phyloP scores from a whole-genome alignment of 2,797 vertebrate genomes.

The Squalus acanthias region DNA sequence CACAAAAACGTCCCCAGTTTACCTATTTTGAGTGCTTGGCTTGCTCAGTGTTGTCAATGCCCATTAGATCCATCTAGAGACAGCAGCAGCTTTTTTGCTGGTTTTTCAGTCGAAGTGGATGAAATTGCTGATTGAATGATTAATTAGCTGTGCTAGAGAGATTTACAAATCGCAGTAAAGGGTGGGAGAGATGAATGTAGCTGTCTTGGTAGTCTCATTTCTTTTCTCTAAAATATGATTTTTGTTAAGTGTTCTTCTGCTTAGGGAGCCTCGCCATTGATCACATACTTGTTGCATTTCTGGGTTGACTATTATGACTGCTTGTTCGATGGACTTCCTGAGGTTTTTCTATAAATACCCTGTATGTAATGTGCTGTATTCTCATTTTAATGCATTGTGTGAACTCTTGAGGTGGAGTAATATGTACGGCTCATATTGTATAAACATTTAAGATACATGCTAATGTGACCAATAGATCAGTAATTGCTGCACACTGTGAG shows the following conservation, averaged over 20 bases:
- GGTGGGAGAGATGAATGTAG: not conserved
- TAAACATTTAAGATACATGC: not conserved
- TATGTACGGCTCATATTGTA: not conserved
- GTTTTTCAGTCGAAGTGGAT: not conserved
- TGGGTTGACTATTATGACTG: no score
- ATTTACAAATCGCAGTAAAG: not conserved
- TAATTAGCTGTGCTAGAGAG: not conserved
- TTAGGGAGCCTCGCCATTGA: not conserved
- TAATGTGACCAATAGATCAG: not conserved
- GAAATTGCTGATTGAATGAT: slow-evolving; percentile 21
- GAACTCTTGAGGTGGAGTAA: not conserved
- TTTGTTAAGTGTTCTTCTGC: not conserved
- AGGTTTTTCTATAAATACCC: not conserved
- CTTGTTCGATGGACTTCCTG: not conserved
- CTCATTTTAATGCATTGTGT: not conserved
- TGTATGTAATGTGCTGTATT: not conserved
- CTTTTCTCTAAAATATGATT: slow-evolving; percentile 4
- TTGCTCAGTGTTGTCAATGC: not conserved
- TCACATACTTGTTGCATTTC: not conserved
- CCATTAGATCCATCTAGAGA: not conserved
- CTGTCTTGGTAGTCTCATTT: not conserved
- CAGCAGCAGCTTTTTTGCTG: not conserved
- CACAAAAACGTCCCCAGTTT: not conserved
- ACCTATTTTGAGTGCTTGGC: not conserved
- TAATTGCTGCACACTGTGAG: not conserved